These are phyloP conservation scores for Seladonia tumulorum DNA, from an alignment of 2,888 invertebrate genomes.

Conservation along the genomic window DNA sequence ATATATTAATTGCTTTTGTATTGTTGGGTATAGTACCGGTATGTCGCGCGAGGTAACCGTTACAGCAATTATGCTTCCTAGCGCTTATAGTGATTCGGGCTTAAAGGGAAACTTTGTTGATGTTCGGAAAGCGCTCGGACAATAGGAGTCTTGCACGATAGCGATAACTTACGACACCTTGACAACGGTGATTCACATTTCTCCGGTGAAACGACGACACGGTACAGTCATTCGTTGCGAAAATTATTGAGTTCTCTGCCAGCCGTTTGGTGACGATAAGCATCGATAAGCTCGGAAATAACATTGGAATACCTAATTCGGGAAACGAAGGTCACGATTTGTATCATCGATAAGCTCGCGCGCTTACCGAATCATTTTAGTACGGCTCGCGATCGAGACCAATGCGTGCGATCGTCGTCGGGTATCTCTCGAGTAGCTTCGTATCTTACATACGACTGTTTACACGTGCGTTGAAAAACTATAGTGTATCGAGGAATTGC, in stretches of 20 bases:
- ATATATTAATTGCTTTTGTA: too few species aligned
- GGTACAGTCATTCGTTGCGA: not conserved
- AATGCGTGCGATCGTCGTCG: too few species aligned
- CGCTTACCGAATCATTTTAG: not conserved
- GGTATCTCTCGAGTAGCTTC: not conserved
- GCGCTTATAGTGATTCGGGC: not conserved
- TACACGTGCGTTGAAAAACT: not conserved
- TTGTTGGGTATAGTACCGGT: too few species aligned
- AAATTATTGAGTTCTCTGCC: not conserved
- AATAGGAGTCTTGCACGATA: conserved; percentile 10
- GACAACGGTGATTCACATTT: conserved; percentile 23
- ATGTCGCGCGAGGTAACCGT: not conserved
- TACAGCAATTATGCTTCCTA: not conserved
- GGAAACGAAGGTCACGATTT: not conserved
- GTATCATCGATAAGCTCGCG: not conserved
- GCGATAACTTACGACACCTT: conserved; percentile 26
- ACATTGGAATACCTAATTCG: not conserved
- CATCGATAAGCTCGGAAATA: not conserved
- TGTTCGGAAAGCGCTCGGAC: not conserved
- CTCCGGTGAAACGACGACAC: not conserved
- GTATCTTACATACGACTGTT: not conserved
- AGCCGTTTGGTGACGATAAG: not conserved
- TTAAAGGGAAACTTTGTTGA: not conserved
- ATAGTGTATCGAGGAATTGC: not conserved
- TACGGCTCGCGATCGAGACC: not conserved